Evolutionary conservation across 2,888 invertebrate genomes (phyloP).

Genomic region (Sinhomidia bicolor): DNA sequence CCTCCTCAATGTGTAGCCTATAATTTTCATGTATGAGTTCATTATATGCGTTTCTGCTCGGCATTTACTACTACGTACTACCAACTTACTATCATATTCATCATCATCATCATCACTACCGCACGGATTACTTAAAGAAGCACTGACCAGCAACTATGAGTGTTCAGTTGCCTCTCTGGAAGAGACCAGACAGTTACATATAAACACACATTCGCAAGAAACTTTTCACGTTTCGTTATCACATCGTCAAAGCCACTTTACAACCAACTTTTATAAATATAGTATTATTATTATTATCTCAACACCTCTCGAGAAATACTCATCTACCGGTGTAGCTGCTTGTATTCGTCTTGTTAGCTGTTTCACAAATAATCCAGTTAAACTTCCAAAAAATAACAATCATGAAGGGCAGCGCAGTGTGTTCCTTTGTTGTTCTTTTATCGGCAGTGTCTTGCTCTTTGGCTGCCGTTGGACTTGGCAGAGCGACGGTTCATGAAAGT

Average conservation of each 20-base stretch:
- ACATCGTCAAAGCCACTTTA: neutral
- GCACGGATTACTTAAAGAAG: constrained; percentile 68
- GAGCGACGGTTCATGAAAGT: constrained; percentile 78
- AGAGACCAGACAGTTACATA: constrained; percentile 55
- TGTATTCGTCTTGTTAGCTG: too few species aligned
- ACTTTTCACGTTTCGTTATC: neutral
- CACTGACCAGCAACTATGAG: constrained; percentile 47
- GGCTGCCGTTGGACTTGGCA: constrained; percentile 77
- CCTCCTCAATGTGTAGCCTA: too few species aligned
- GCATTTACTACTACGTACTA: constrained; percentile 33
- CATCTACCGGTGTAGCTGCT: too few species aligned
- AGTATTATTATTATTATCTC: neutral
- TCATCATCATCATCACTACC: constrained; percentile 47
- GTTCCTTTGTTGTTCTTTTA: constrained; percentile 63
- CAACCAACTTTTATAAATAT: neutral
- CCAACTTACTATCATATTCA: neutral
- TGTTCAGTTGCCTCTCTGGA: constrained; percentile 71
- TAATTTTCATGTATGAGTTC: constrained; percentile 6
- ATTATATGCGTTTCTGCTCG: neutral
- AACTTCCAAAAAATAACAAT: constrained; percentile 5
- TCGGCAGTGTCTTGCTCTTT: constrained; percentile 71
- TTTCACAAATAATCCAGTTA: neutral
- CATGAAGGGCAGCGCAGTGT: constrained; percentile 71
- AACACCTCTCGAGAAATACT: too few species aligned
- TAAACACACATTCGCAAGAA: constrained; percentile 2